These are phyloP conservation scores for Mantis religiosa DNA, from an alignment of 2,888 invertebrate genomes.

Conservation along the genomic window DNA sequence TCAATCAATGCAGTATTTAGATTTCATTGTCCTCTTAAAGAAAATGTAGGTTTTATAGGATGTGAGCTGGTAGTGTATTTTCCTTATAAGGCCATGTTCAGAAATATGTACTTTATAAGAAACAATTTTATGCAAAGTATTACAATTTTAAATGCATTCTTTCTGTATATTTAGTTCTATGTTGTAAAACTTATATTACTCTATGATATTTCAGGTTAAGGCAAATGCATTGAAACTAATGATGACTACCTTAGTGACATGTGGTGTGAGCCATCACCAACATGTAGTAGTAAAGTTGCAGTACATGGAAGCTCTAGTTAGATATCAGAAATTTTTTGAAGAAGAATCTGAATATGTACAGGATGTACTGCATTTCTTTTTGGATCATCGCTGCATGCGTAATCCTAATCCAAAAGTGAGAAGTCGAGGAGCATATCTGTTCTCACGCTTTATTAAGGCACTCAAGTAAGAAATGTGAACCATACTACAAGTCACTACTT, in stretches of 20 bases:
- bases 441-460: conserved; percentile 52
- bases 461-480: conserved; percentile 41
- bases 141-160: too few relatives aligned
- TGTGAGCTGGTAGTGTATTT: too few relatives aligned
- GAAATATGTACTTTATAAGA: too few relatives aligned
- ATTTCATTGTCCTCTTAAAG: too few relatives aligned
- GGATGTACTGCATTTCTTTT: conserved; percentile 47
- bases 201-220: conserved; percentile 24
- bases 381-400: conserved; percentile 50
- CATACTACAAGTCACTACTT: neutral
- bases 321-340: conserved; percentile 52
- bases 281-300: conserved; percentile 48
- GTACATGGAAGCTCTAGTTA: conserved; percentile 42
- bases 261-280: conserved; percentile 45
- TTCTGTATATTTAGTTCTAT: too few relatives aligned
- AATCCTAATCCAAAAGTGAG: conserved; percentile 47
- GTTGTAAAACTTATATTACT: neutral
- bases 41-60: too few relatives aligned
- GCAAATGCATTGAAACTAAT: conserved; percentile 42
- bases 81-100: too few relatives aligned
- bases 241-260: conserved; percentile 46
- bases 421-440: conserved; percentile 52
- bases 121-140: neutral
- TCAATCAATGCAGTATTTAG: too few relatives aligned
- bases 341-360: conserved; percentile 47